Base-by-base conservation (phyloP, 2,888 invertebrate genomes). In the Nomada fucata region DNA sequence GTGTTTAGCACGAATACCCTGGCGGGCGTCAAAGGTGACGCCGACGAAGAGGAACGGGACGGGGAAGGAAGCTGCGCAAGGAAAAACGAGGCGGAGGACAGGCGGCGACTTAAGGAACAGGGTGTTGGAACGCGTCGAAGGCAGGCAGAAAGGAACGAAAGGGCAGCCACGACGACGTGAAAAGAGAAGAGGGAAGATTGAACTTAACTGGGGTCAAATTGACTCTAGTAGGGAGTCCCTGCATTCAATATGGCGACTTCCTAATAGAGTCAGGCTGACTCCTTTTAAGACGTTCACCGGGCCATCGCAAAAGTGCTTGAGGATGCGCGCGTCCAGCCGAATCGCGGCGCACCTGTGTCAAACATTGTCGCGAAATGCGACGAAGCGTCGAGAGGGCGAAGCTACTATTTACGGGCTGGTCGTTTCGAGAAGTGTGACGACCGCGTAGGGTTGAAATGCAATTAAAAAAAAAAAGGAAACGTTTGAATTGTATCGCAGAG, bases 161-260 rank as follows among this genome's bases (percentile, higher is more conserved):
- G 57, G 44, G 18, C 59, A 36, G 42, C 50, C 18, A 23, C 73
- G 68, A 64, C 57, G 79, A 78, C 73, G 71, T 64, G 47, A 23
- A 68, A 42, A 72, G 65, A 78, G 89, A 92, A 92, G 91, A 91
- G 83, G 91, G 92, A 92, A 93, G 93, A 93, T 89, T 91, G 90
- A 92, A 94, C 96, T 97, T 96, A 96, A 95, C 96, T 95, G 96
- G 97, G 97, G 96, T 97, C 96, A 98, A 98, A 98, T 98, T 98
- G 97, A 98, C 97, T 97, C 97, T 97, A 98, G 97, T 98, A 98
- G 97, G 97, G 97, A 98, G 97, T 97, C 97, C 97, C 97, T 97
- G 95, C 95, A 94, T 95, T 95, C 95, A 93, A 93, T 93, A 95
- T 95, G 96, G 97, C 96, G 97, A 97, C 97, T 98, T 97, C 97